Evolutionary conservation across 1,140 invertebrate genomes (phyloP), one percentile per base, ranked within the genome.

Genomic region (Drosophila malerkotliana): DNA sequence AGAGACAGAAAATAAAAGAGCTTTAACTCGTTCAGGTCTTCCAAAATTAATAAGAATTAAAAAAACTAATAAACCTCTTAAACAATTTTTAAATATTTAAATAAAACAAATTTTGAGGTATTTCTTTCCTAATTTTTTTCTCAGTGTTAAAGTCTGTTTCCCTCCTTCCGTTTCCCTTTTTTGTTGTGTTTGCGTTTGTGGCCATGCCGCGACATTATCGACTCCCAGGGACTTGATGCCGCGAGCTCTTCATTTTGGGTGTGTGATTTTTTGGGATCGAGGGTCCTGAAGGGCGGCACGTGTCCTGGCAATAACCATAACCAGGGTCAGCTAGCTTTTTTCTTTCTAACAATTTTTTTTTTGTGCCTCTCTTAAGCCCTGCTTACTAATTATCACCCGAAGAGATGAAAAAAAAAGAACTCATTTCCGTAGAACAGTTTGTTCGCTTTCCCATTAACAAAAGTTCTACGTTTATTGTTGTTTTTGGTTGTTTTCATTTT

Each of bases 401-500:
- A 61, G 79, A 66, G 74, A 47, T 8, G 41, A 41, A 69, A 77
- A 69, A 77, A 77, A 73, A 18, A 45, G 7, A 6, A 18, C 37
- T 75, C 45, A 85, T 85, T 85, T 85, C 73, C 82, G 61, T 58
- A 37, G 34, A 55, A 60, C 47, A 54, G 57, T 81, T 73, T 41
- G 45, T 75, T 59, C 63, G 72, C 57, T 71, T 62, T 76, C 12
- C 71, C 61, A 82, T 82, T 82, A 82, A 67, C 59, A 87, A 81
- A 84, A 85, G 78, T 78, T 85, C 51, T 66, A 81, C 78, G 88
- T 81, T 87, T 87, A 87, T 87, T 76, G 71, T 75, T 85, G 66
- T 79, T 85, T 85, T 60, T 78, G 84, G 49, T 87, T 78, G 60
- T 61, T 77, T 77, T 77, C 48, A 61, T 69, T 69, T 69, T 85